Base-by-base conservation (phyloP, 2,113 vertebrate species). In the Clarias magur region DNA sequence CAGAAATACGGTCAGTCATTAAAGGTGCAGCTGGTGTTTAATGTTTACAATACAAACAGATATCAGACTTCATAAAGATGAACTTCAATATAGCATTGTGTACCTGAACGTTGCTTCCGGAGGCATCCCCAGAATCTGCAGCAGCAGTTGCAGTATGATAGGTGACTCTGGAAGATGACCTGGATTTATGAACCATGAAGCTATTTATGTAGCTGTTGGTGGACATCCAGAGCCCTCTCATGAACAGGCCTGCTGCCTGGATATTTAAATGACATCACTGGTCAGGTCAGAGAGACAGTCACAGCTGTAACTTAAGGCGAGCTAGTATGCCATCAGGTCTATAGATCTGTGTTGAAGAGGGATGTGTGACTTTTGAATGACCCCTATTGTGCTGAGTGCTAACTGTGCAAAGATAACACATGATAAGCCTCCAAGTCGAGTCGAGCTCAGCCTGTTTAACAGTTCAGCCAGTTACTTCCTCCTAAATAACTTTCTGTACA, bases 91-190 rank as follows among this genome's bases (percentile, higher is more conserved):
- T 76, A 88, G 42, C 48, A 88, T 79, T 85, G 90, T 60, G 21
- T 80, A 90, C 88, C 88, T 48, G 5, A 88, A 25, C 16, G 2
- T 68, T 92, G 90, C 91, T 88, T 90, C 83, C 84, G 9, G n/a
- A 88, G 89, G 90, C 90, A 91, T n/a, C 88, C 75, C 42, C 85
- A 82, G 90, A 93, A 94, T 92, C 65, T 70, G 91, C 87, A 88
- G 87, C 67, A 84, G 73, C 67, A 84, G 73, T 38, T 84, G 56
- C 38, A 83, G 54, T 73, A 19, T 86, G 85, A 91, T 92, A 92
- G 91, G 91, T 93, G 88, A 94, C 85, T 62, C 78, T 67, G 88
- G 82, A 89, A 57, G 79, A 87, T 21, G 76, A n/a, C 75, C 54
- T 88, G 78, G 65, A 87, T 86, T 85, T 87, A 88, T 85, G 91